Base-by-base conservation (phyloP, 2,888 invertebrate genomes). In the Acheta domesticus region DNA sequence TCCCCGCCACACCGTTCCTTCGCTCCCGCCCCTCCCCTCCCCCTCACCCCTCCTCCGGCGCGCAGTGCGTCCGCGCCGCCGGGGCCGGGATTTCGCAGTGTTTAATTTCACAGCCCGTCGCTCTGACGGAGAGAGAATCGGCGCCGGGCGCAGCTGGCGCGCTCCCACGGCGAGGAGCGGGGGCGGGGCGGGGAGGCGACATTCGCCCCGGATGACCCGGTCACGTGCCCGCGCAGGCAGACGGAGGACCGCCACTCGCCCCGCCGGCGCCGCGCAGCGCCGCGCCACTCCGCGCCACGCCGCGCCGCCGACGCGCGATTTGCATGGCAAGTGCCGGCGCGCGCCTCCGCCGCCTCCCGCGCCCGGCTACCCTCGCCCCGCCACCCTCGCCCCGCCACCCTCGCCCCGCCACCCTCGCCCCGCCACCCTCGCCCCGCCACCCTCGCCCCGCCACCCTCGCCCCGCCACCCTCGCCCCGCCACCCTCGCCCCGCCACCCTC, bases 41-140 rank as follows among this genome's bases (percentile, higher is more conserved):
- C 36, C 36, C 4, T 4, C n/a, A n/a, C 4, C 36, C 36, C 0
- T 8, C 36, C 36, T 8, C 36, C 1, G 62, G 14, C 14, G 62
- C 62, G 62, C 14, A 62, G 62, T 19, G 62, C 14, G 16, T 62
- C 62, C 62, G 62, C 62, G 12, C 14, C 62, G n/a, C 62, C 62
- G 62, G 16, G 16, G 62, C 62, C n/a, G 62, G 62, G 62, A 12
- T 62, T 62, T 62, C 62, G 62, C 62, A 62, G 62, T 62, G 62
- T 62, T 62, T 62, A 62, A 62, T 62, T 62, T 62, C 62, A 62
- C 62, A 62, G 62, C 16, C 62, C 62, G 62, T 62, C 62, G 62
- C 62, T n/a, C 62, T n/a, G 62, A 62, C 62, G 62, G 36, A 5
- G 36, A 36, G 36, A 36, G 36, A 36, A 36, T 36, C 36, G 36